Percentiles rank a stretch among this genome's conserved stretches.
Conservation (phyloP, 1,140 invertebrate genomes). For the Papilio polytes region DNA sequence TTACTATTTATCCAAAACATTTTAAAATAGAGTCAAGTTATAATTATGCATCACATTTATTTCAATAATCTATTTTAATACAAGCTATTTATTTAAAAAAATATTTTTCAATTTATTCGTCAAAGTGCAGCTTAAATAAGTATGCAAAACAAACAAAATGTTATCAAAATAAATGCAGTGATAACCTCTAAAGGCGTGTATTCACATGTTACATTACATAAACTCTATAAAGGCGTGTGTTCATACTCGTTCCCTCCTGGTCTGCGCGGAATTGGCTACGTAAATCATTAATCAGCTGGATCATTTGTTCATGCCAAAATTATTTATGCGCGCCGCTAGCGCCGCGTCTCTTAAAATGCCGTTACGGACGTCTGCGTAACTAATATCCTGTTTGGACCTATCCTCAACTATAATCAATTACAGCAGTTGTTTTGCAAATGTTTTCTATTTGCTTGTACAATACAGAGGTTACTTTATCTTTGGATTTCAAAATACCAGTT, state of each 20-base stretch:
- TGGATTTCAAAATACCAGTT: background rate
- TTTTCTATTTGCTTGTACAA: background rate
- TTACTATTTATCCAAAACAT: background rate
- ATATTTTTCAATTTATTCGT: background rate
- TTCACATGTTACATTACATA: conserved; percentile 40
- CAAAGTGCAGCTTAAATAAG: background rate
- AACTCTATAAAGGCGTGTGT: conserved; percentile 15
- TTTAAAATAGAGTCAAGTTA: background rate
- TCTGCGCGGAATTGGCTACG: conserved; percentile 67
- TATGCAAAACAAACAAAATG: conserved; percentile 5
- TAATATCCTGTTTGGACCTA: conserved; percentile 50
- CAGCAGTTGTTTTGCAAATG: conserved; percentile 12
- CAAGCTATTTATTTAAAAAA: background rate
- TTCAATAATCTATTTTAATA: background rate
- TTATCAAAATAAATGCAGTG: conserved; percentile 12
- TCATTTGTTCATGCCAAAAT: conserved; percentile 80
- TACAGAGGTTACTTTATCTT: background rate
- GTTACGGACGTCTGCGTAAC: conserved; percentile 56
- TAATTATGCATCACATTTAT: too few species aligned
- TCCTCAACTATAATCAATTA: conserved; percentile 1
- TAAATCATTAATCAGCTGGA: conserved; percentile 81
- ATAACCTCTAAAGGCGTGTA: background rate
- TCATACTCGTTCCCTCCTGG: conserved; percentile 47
- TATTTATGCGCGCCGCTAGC: conserved; percentile 67
- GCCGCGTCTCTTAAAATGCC: conserved; percentile 64